Evolutionary conservation across 2,797 vertebrate species (phyloP), one percentile per base, ranked within the genome.

Genomic region (Syncerus caffer): DNA sequence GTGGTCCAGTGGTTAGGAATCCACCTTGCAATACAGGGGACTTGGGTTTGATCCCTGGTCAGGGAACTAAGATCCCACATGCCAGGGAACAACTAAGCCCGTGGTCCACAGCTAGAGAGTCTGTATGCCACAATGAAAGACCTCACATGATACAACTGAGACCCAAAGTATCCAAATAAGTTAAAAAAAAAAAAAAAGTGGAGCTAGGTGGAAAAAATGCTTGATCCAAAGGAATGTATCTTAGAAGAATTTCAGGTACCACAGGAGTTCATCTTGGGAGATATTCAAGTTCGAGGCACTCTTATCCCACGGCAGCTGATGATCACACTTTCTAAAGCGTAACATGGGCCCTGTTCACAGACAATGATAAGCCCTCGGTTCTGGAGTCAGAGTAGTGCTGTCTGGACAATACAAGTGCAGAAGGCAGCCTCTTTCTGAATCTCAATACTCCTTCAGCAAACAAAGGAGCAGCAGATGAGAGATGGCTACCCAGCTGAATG

Each of bases 381-480:
- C 85, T 55, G 38, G 58, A 62, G n/a, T 45, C 80, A 57, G 6
- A 67, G 25, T 15, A 42, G 45, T 5, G 15, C 15, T 50, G 50
- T 17, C 58, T 27, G 34, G 87, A 93, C 14, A 58, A 19, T 19
- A 31, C 42, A 90, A 74, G 47, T 47, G 55, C 23, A 92, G 91
- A 84, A 94, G n/a, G 25, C 45, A 86, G 92, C 23, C 47, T 23
- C 42, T 94, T 71, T 87, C 62, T 47, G 62, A 89, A 80, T 83
- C 86, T 74, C 78, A 85, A 31, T 21, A 51, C 57, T 80, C 84
- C 74, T 79, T 86, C 67, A 58, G 80, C 91, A 89, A 91, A 96
- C 23, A 55, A 93, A 90, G 45, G 50, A 15, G 55, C 16, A 60
- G 50, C 27, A 64, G 53, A 53, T 6, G 16, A 47, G 57, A 57